Conservation (phyloP, 2,888 invertebrate species). For the Andrena praecox region DNA sequence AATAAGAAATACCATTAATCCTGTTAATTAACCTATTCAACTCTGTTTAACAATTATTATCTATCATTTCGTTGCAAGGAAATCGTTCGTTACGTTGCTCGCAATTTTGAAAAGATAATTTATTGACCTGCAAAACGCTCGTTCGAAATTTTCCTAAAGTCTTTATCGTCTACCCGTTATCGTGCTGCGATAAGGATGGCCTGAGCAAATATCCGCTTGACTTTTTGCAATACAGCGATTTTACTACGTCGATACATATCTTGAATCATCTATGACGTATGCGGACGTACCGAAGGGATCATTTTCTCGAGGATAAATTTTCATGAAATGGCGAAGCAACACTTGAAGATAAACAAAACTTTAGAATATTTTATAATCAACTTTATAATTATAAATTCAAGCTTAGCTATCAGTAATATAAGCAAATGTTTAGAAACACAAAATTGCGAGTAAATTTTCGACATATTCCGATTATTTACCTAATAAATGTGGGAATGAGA, state of each 20-base stretch:
- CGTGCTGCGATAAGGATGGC: conserved; percentile 21
- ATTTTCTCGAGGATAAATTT: neutral
- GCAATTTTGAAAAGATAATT: neutral
- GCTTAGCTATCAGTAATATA: no score
- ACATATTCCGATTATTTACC: neutral
- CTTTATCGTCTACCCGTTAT: conserved; percentile 33
- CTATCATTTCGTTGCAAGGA: neutral
- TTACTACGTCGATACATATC: neutral
- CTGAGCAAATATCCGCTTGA: conserved; percentile 9
- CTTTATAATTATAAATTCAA: neutral
- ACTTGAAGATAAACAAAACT: neutral
- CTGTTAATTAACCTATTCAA: neutral
- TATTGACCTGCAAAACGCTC: neutral
- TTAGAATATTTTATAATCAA: neutral
- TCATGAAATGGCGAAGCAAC: neutral
- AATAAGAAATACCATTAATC: neutral
- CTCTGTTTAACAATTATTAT: neutral
- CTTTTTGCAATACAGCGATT: neutral
- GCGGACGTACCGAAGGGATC: neutral
- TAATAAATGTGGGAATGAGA: neutral
- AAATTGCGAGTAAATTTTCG: no score
- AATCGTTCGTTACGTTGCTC: neutral
- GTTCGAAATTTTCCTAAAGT: conserved; percentile 20
- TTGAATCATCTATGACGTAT: neutral
- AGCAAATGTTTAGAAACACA: no score